phyloP scores from a whole-genome alignment of 2,797 vertebrate species.

The Propithecus perrieri region DNA sequence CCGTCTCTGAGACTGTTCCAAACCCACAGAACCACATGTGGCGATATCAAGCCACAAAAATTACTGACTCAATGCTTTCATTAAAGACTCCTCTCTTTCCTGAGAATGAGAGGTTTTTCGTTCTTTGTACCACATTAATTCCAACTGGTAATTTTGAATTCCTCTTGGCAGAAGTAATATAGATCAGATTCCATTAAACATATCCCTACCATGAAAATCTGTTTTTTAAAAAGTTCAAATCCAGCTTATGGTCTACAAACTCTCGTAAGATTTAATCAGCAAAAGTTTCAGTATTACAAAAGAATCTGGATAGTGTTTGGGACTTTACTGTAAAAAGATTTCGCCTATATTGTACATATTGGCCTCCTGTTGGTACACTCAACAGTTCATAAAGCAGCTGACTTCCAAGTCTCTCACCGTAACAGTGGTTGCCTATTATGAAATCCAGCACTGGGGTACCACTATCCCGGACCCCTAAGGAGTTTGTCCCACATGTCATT shows the following conservation, averaged over 20 bases:
- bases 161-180: conserved; percentile 64
- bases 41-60: conserved; percentile 57
- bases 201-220: conserved; percentile 37
- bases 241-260: conserved; percentile 10
- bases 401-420: neutral
- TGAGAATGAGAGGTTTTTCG: conserved; percentile 19
- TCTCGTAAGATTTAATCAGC: conserved; percentile 41
- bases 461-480: neutral
- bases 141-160: conserved; percentile 42
- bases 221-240: neutral
- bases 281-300: neutral
- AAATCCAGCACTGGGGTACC: neutral
- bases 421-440: neutral
- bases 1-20: neutral
- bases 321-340: neutral
- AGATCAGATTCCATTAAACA: conserved; percentile 67
- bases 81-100: conserved; percentile 40
- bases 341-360: neutral
- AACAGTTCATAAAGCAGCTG: neutral
- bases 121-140: conserved; percentile 64
- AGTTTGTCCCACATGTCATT: neutral
- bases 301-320: neutral
- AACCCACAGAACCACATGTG: neutral
- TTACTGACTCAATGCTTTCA: conserved; percentile 51
- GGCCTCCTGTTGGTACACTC: neutral